These are phyloP conservation scores for Axis porcinus DNA, from an alignment of 2,113 vertebrate species.

Conservation along the genomic window DNA sequence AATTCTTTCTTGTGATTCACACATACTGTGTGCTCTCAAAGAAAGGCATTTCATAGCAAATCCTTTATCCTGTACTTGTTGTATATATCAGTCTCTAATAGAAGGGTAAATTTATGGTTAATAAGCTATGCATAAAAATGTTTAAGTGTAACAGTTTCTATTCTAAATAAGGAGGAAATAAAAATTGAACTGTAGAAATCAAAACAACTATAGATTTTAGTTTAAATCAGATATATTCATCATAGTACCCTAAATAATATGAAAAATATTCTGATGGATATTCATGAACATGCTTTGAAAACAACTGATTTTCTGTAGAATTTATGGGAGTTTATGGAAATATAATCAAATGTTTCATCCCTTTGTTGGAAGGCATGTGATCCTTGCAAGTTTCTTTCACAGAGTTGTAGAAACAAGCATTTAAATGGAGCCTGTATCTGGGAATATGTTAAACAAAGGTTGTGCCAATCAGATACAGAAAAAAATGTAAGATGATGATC, in stretches of 20 bases:
- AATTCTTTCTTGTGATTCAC: constrained; percentile 49
- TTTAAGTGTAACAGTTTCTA: constrained; percentile 17
- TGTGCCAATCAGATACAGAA: neutral
- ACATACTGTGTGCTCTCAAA: neutral
- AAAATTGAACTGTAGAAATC: constrained; percentile 24
- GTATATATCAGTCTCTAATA: neutral
- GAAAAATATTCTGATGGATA: constrained; percentile 54
- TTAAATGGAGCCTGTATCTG: neutral
- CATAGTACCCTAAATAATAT: neutral
- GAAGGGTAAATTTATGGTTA: constrained; percentile 10
- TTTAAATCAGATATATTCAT: constrained; percentile 31
- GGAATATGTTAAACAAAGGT: neutral
- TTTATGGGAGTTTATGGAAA: constrained; percentile 40
- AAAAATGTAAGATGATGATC: neutral
- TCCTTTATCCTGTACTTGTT: constrained; percentile 32
- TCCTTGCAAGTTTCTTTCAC: neutral
- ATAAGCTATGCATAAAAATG: neutral
- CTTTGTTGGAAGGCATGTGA: neutral
- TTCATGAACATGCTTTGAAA: constrained; percentile 63
- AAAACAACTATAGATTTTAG: constrained; percentile 46
- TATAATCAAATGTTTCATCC: constrained; percentile 33
- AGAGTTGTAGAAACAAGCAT: neutral
- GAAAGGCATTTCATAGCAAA: neutral
- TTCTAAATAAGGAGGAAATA: constrained; percentile 43
- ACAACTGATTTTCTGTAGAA: constrained; percentile 24